phyloP scores from a whole-genome alignment of 2,888 invertebrate genomes.

The Leptopilina drosophilae region DNA sequence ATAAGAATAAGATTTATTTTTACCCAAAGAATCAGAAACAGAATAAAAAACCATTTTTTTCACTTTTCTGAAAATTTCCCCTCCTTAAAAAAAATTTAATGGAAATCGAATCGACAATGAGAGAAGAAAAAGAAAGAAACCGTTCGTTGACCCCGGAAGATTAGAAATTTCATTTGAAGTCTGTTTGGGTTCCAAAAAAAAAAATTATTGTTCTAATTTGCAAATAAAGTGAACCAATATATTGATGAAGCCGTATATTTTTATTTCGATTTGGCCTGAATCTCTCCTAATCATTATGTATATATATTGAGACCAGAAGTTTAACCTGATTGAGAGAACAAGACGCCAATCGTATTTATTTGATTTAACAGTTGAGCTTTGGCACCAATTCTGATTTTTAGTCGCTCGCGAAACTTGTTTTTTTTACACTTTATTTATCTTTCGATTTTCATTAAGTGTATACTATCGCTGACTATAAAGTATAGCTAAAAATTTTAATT shows the following conservation, averaged over 20 bases:
- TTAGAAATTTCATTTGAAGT: background rate
- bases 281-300: slow-evolving; percentile 26
- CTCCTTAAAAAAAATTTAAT: no score
- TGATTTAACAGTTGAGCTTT: slow-evolving; percentile 5
- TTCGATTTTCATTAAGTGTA: background rate
- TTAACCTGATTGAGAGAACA: slow-evolving; percentile 21
- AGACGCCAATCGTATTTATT: slow-evolving; percentile 32
- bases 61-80: no score
- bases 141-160: background rate
- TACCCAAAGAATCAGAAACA: no score
- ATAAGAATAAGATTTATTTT: no score
- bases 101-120: no score
- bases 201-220: slow-evolving; percentile 15
- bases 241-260: slow-evolving; percentile 24
- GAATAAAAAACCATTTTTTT: no score
- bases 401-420: background rate
- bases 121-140: no score
- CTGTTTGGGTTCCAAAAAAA: background rate
- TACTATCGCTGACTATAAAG: no score
- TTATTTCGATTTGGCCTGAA: slow-evolving; percentile 32
- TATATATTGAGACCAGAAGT: slow-evolving; percentile 4
- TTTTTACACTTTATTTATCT: background rate
- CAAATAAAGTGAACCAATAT: slow-evolving; percentile 23
- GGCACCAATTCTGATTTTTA: background rate
- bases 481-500: no score